phyloP scores from a whole-genome alignment of 1,140 invertebrate genomes.

The Drosophila bocqueti region DNA sequence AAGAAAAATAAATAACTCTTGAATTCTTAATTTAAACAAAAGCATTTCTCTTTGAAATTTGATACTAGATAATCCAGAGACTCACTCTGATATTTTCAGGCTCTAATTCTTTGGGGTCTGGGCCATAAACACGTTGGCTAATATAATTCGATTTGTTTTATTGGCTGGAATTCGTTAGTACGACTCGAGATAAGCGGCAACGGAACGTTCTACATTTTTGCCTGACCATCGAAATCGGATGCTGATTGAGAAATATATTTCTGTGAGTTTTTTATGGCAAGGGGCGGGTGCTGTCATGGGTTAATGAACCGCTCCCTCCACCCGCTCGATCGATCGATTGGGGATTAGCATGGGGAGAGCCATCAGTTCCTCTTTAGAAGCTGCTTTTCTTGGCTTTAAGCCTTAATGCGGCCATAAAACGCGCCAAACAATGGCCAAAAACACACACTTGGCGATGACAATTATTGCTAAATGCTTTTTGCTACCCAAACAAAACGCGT shows the following conservation, averaged over 20 bases:
- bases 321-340: neutral
- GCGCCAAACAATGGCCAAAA: constrained; percentile 59
- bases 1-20: neutral
- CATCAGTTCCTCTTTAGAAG: constrained; percentile 11
- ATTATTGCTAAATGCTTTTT: constrained; percentile 76
- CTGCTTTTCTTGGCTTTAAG: constrained; percentile 20
- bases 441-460: constrained; percentile 49
- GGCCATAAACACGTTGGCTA: constrained; percentile 63
- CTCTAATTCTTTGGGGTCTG: constrained; percentile 10
- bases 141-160: constrained; percentile 67
- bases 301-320: constrained; percentile 52
- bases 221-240: constrained; percentile 21
- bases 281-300: constrained; percentile 29
- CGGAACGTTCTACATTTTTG: constrained; percentile 57
- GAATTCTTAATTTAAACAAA: neutral
- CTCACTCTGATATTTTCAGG: neutral
- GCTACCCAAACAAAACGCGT: constrained; percentile 42
- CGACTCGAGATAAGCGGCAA: constrained; percentile 47
- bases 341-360: constrained; percentile 38
- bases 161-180: constrained; percentile 39
- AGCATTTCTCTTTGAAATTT: neutral
- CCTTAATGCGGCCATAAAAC: constrained; percentile 54
- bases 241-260: constrained; percentile 52
- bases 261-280: constrained; percentile 44
- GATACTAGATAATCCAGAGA: neutral